Conservation (phyloP, 92 coral and sea anemone species). For the Parazoanthus atlanticus region DNA sequence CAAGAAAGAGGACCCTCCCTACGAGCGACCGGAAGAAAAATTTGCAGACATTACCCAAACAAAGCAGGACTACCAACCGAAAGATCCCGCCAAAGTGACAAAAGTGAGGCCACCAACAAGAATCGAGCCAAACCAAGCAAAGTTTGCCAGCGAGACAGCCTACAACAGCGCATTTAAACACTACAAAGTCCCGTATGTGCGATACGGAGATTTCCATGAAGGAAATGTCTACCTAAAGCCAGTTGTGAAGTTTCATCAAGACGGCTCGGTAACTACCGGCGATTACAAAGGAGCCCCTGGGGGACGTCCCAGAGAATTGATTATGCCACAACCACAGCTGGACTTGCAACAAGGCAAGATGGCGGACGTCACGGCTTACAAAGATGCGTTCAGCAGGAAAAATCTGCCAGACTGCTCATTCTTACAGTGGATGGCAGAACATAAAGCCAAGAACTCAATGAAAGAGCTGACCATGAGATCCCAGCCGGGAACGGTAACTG, state of each 20-base stretch:
- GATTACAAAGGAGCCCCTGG: constrained; percentile 84
- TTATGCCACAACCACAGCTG: constrained; percentile 69
- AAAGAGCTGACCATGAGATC: not conserved
- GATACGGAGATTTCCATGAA: constrained; percentile 93
- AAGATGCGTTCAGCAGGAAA: constrained; percentile 67
- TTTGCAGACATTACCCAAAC: constrained; percentile 88
- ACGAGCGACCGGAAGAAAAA: constrained; percentile 70
- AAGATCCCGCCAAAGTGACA: constrained; percentile 66
- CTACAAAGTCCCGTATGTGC: constrained; percentile 74
- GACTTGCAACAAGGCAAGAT: constrained; percentile 58
- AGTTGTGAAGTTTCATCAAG: constrained; percentile 77
- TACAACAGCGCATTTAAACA: constrained; percentile 85
- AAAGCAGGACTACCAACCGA: constrained; percentile 83
- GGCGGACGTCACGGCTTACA: constrained; percentile 67
- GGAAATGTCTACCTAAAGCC: constrained; percentile 81
- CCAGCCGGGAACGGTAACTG: not conserved
- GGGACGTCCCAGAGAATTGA: constrained; percentile 76
- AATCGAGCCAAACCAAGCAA: constrained; percentile 76
- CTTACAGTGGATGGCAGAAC: constrained; percentile 70
- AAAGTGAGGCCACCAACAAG: constrained; percentile 79
- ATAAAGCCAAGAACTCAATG: constrained; percentile 58
- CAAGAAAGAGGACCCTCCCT: constrained; percentile 68
- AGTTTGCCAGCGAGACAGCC: constrained; percentile 85
- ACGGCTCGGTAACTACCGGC: constrained; percentile 84
- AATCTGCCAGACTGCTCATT: constrained; percentile 75